Evolutionary conservation across 2,797 vertebrate genomes (phyloP).

Genomic region (Yasuhikotakia modesta): DNA sequence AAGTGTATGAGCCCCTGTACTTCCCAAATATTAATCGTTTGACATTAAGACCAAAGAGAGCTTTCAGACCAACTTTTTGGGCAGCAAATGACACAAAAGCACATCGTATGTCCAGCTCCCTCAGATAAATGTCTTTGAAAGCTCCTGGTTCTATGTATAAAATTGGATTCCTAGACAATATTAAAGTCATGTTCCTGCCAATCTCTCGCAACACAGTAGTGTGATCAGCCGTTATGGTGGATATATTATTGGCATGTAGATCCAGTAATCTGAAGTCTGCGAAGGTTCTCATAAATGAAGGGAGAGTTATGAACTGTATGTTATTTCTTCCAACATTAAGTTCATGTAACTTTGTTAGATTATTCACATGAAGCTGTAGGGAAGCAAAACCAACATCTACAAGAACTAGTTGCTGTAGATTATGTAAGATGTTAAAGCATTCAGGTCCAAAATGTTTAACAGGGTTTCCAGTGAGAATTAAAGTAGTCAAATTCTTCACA

Average conservation of each 20-base stretch:
- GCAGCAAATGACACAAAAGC: conserved; percentile 63
- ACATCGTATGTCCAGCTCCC: conserved; percentile 68
- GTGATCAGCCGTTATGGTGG: conserved; percentile 65
- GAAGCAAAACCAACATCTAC: conserved; percentile 69
- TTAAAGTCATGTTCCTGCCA: conserved; percentile 70
- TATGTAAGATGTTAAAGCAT: conserved; percentile 68
- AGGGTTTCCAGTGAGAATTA: conserved; percentile 80
- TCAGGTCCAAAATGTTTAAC: conserved; percentile 62
- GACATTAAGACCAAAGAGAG: conserved; percentile 71
- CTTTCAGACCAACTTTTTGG: conserved; percentile 67
- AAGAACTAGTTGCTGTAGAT: conserved; percentile 68
- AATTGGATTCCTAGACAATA: conserved; percentile 75
- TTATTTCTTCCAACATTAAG: conserved; percentile 69
- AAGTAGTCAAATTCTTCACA: conserved; percentile 70
- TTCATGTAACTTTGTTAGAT: conserved; percentile 61
- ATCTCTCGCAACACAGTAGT: conserved; percentile 63
- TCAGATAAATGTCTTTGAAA: conserved; percentile 65
- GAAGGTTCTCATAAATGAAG: conserved; percentile 70
- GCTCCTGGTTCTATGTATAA: conserved; percentile 67
- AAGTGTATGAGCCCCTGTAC: conserved; percentile 56
- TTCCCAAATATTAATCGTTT: conserved; percentile 69
- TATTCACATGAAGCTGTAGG: conserved; percentile 71
- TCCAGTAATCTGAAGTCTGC: conserved; percentile 68
- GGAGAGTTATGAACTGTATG: conserved; percentile 72
- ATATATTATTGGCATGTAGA: conserved; percentile 74